A percentile compares a stretch with the other conserved stretches of the same genome.
phyloP scores from a whole-genome alignment of 2,797 vertebrate species.

The Cottoperca gobio region DNA sequence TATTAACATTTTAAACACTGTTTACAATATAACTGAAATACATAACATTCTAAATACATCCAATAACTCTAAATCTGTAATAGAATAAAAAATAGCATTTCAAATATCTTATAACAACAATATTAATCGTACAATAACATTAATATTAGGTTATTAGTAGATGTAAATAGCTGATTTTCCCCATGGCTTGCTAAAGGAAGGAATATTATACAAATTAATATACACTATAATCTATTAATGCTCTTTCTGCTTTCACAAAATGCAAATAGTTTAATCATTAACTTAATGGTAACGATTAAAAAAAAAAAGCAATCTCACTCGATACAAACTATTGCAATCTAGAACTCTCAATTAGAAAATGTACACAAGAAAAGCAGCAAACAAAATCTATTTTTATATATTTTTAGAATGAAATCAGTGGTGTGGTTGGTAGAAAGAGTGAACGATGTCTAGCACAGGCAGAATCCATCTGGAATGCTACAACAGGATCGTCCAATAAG shows the following conservation, averaged over 20 bases:
- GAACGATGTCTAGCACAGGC: constrained; percentile 61
- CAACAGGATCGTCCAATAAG: constrained; percentile 44
- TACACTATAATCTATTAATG: constrained; percentile 74
- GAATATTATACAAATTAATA: constrained; percentile 79
- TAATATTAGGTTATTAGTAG: constrained; percentile 88
- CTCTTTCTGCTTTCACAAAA: constrained; percentile 78
- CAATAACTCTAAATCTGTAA: constrained; percentile 98
- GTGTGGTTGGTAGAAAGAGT: constrained; percentile 79
- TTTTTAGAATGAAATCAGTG: constrained; percentile 82
- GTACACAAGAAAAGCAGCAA: constrained; percentile 87
- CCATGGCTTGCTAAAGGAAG: constrained; percentile 82
- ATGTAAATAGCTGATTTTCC: constrained; percentile 82
- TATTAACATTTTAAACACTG: constrained; percentile 95
- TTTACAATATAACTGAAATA: constrained; percentile 94
- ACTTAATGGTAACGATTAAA: neutral
- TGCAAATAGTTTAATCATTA: constrained; percentile 68
- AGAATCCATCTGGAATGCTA: constrained; percentile 68
- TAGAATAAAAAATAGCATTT: constrained; percentile 99
- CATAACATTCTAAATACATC: constrained; percentile 98
- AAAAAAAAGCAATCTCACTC: constrained; percentile 71
- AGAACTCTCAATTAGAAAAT: constrained; percentile 84
- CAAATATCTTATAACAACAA: constrained; percentile 89
- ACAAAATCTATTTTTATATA: constrained; percentile 72
- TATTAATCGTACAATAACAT: constrained; percentile 83
- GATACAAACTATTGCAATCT: constrained; percentile 78